Conservation (phyloP, 2,888 invertebrate species). For the Erebia ligea region DNA sequence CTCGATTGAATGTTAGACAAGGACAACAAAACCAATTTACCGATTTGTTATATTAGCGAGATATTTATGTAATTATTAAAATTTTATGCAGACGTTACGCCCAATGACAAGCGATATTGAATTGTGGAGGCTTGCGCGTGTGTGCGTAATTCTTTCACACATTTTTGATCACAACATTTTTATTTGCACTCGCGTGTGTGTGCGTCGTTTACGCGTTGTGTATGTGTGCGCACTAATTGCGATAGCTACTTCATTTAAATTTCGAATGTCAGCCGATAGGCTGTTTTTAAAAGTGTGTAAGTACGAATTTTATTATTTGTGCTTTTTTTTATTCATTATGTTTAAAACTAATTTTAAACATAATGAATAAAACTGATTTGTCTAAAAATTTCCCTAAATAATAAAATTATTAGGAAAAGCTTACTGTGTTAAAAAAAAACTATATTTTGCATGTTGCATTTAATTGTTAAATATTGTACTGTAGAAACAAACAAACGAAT, state of each 20-base stretch:
- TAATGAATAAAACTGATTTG: too few species aligned
- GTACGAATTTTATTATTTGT: conserved; percentile 48
- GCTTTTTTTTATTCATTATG: neutral
- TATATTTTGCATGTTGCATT: too few species aligned
- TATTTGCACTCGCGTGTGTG: conserved; percentile 61
- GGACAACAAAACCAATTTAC: conserved; percentile 15
- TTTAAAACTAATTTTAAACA: too few species aligned
- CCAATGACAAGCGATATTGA: conserved; percentile 80
- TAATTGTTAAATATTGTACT: too few species aligned
- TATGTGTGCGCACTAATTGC: conserved; percentile 71
- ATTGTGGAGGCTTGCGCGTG: conserved; percentile 68
- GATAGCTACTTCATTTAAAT: conserved; percentile 83
- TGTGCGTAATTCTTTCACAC: conserved; percentile 77
- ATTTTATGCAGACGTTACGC: conserved; percentile 63
- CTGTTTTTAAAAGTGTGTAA: conserved; percentile 56
- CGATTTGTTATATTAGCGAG: conserved; percentile 21
- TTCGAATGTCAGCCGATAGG: conserved; percentile 72
- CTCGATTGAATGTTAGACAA: conserved; percentile 13
- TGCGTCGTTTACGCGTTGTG: conserved; percentile 56
- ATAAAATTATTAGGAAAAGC: too few species aligned
- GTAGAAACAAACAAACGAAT: too few species aligned
- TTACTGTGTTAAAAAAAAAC: too few species aligned
- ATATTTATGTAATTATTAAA: conserved; percentile 37
- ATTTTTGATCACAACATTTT: conserved; percentile 79
- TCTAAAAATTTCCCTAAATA: too few species aligned